These are phyloP conservation scores for Aphelenchoides fujianensis DNA, from an alignment of 1,140 invertebrate genomes.

Conservation along the genomic window DNA sequence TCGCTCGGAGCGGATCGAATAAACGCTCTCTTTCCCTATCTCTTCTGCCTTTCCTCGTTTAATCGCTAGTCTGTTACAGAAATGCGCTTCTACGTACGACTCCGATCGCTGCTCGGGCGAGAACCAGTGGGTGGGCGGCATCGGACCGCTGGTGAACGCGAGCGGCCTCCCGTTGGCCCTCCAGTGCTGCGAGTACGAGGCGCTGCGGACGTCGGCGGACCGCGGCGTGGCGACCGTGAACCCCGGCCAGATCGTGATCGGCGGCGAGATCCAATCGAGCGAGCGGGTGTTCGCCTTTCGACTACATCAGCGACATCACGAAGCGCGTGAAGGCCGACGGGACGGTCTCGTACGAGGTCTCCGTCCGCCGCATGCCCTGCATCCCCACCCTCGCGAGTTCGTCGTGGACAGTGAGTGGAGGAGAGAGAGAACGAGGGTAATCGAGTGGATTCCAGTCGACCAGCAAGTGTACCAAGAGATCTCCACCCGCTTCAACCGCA, in stretches of 20 bases:
- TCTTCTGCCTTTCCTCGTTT: too few relatives aligned
- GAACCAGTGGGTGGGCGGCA: slow-evolving; percentile 53
- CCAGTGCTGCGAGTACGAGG: slow-evolving; percentile 51
- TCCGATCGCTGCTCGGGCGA: slow-evolving; percentile 43
- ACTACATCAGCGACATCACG: slow-evolving; percentile 54
- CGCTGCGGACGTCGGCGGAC: slow-evolving; percentile 48
- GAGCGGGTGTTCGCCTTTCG: slow-evolving; percentile 54
- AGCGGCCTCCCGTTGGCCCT: slow-evolving; percentile 49
- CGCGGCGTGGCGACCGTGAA: slow-evolving; percentile 52
- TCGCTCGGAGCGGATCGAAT: too few relatives aligned
- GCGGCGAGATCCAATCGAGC: slow-evolving; percentile 46
- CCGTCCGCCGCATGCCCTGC: slow-evolving; percentile 49
- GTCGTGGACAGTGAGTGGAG: slow-evolving; percentile 30
- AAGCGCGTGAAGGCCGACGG: slow-evolving; percentile 47
- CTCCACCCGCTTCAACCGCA: slow-evolving; percentile 30
- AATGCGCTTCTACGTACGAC: slow-evolving; percentile 47
- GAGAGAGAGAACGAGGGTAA: slow-evolving; percentile 14
- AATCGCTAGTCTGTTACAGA: too few relatives aligned
- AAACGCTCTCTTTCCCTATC: too few relatives aligned
- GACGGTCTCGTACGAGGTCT: slow-evolving; percentile 52
- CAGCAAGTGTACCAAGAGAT: slow-evolving; percentile 34
- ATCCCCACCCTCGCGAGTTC: slow-evolving; percentile 43
- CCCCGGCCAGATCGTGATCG: slow-evolving; percentile 57
- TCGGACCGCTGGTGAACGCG: slow-evolving; percentile 50
- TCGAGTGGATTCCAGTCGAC: slow-evolving; percentile 39